These are phyloP conservation scores for Strongylocentrotus purpuratus DNA, from an alignment of 35 echinoderm and acorn worm genomes.

Conservation along the genomic window DNA sequence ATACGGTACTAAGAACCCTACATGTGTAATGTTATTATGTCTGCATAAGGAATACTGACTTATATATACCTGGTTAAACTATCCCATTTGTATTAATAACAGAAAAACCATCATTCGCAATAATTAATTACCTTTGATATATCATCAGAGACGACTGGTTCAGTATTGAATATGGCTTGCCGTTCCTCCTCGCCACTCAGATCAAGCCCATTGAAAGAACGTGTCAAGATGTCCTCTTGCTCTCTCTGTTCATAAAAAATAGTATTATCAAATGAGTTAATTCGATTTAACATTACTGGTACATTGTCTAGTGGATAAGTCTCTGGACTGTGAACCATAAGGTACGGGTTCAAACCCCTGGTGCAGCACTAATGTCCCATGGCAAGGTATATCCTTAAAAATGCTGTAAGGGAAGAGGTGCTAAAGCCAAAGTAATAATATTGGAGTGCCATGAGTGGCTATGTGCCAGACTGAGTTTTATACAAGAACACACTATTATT, in stretches of 20 bases:
- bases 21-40: no score
- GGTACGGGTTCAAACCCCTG: background rate
- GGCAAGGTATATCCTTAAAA: no score
- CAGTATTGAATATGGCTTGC: constrained; percentile 70
- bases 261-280: background rate
- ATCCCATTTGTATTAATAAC: no score
- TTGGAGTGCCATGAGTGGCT: no score
- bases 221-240: constrained; percentile 74
- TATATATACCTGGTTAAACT: no score
- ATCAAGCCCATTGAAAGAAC: constrained; percentile 70
- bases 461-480: no score
- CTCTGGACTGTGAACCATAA: background rate
- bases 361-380: background rate
- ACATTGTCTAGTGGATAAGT: no score
- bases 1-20: no score
- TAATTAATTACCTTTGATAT: constrained; percentile 85
- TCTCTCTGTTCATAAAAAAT: constrained; percentile 64
- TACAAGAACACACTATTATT: no score
- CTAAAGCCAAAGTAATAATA: no score
- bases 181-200: constrained; percentile 43
- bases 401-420: no score
- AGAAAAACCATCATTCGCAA: background rate
- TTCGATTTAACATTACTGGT: background rate
- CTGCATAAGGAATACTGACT: no score
- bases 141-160: constrained; percentile 81